These are phyloP conservation scores for Battus philenor DNA, from an alignment of 1,140 invertebrate species.

Conservation along the genomic window DNA sequence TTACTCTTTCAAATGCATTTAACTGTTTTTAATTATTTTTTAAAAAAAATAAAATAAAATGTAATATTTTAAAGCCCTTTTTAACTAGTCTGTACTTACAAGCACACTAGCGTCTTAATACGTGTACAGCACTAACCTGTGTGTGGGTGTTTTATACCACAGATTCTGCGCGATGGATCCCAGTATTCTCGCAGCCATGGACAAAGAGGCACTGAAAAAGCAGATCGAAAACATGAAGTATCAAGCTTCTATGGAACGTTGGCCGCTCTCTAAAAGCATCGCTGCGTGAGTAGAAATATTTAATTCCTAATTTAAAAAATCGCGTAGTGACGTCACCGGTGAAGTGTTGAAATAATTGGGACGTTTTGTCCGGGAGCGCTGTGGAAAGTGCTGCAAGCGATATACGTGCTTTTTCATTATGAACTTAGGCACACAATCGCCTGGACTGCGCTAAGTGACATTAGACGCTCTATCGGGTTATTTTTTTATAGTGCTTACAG, in stretches of 20 bases:
- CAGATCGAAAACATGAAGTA: slow-evolving; percentile 98
- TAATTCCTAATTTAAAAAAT: slow-evolving; percentile 37
- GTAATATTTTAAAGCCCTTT: background rate
- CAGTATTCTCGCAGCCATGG: slow-evolving; percentile 95
- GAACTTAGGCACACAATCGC: slow-evolving; percentile 43
- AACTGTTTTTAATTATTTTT: too few relatives aligned
- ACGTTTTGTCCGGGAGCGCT: slow-evolving; percentile 45
- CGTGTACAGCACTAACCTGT: slow-evolving; percentile 39
- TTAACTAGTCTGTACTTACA: slow-evolving; percentile 13
- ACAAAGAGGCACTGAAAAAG: slow-evolving; percentile 97
- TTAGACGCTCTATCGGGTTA: slow-evolving; percentile 32
- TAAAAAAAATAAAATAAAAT: slow-evolving; percentile 28
- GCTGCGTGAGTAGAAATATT: slow-evolving; percentile 89
- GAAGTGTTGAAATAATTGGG: slow-evolving; percentile 46
- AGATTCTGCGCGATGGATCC: slow-evolving; percentile 85
- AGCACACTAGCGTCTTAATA: slow-evolving; percentile 27
- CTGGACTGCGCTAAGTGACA: slow-evolving; percentile 28
- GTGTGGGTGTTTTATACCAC: slow-evolving; percentile 70
- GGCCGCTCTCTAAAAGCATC: slow-evolving; percentile 95
- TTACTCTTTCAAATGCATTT: too few relatives aligned
- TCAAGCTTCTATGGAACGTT: slow-evolving; percentile 96
- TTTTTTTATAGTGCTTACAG: slow-evolving; percentile 27
- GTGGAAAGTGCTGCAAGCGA: slow-evolving; percentile 39
- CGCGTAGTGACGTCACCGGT: slow-evolving; percentile 51
- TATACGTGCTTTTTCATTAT: slow-evolving; percentile 42